Evolutionary conservation across 2,888 invertebrate genomes (phyloP).

Genomic region (Zeuzera pyrina): DNA sequence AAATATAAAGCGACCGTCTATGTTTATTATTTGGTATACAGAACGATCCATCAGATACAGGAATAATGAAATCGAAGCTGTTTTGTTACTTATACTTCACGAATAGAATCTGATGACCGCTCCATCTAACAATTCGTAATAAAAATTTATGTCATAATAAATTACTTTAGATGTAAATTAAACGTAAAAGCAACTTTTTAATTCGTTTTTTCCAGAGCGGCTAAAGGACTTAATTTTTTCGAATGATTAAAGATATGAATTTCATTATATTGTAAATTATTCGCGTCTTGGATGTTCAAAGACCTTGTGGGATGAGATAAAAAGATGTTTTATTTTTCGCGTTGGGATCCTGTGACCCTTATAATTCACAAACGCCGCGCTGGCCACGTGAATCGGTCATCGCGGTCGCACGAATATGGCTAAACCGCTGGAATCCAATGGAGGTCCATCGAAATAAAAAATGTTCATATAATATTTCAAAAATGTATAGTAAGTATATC

Average conservation of each 20-base stretch:
- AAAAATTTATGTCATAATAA: slow-evolving; percentile 45
- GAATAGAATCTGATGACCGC: slow-evolving; percentile 37
- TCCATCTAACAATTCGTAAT: slow-evolving; percentile 35
- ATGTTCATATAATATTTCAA: too few relatives aligned
- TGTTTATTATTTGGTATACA: slow-evolving; percentile 50
- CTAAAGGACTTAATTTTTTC: slow-evolving; percentile 43
- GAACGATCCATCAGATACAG: slow-evolving; percentile 28
- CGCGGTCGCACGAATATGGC: slow-evolving; percentile 28
- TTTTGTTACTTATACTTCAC: not conserved
- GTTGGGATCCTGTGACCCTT: slow-evolving; percentile 37
- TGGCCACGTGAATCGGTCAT: slow-evolving; percentile 42
- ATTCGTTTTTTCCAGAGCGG: slow-evolving; percentile 31
- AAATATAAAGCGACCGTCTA: slow-evolving; percentile 50
- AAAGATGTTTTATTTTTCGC: slow-evolving; percentile 40
- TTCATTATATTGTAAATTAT: too few relatives aligned
- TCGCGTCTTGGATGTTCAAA: slow-evolving; percentile 27
- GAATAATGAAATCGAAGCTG: slow-evolving; percentile 44
- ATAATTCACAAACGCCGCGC: slow-evolving; percentile 43
- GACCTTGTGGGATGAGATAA: slow-evolving; percentile 32
- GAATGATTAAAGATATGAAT: slow-evolving; percentile 37
- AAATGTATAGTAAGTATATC: too few relatives aligned
- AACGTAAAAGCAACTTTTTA: slow-evolving; percentile 33
- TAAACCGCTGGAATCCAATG: slow-evolving; percentile 25
- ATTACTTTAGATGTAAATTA: slow-evolving; percentile 30
- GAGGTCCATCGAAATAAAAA: slow-evolving; percentile 19